Base-by-base conservation (phyloP, 2,797 vertebrate genomes). In the Hemibagrus guttatus region DNA sequence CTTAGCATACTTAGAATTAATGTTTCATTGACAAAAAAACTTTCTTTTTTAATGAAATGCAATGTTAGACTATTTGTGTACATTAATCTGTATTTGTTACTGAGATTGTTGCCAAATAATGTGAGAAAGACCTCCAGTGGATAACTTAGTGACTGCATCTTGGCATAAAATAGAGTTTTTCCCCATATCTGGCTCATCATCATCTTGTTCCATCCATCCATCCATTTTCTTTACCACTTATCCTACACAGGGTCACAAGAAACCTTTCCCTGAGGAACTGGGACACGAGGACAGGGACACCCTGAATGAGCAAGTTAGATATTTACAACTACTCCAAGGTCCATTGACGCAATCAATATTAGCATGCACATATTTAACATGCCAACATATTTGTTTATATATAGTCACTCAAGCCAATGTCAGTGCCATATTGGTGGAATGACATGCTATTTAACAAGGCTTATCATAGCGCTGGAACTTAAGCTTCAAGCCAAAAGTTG, bases 301-400 rank as follows among this genome's bases (percentile, higher is more conserved):
- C 46, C 46, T 8, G 46, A 9, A 49, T 49, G 5, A 0, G 46
- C 46, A 49, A 49, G 7, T 49, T 49, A 49, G 46, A 8, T 7
- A 9, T n/a, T 28, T 42, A 14, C 42, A 26, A 54, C 49, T 19
- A 54, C 59, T 19, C 31, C 31, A 79, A 23, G 9, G 76, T 19
- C 1, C 35, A 39, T 3, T 80, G 12, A 42, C 56, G 39, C 35
- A 59, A 58, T 31, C 26, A 59, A 80, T 28, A 72, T 61, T 74
- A 81, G 0, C 21, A 69, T 56, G 69, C 63, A 56, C 46, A 88
- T 72, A 72, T 80, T 66, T 35, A 78, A 61, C 14, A 88, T 87
- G 59, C 56, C 87, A 72, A 46, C 76, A 54, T 59, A 61, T 23
- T 59, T 80, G n/a, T 74, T 82, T 88, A 88, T 88, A 80, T 85